These are phyloP conservation scores for Asteroscopus sphinx DNA, from an alignment of 2,888 invertebrate genomes.

Conservation along the genomic window DNA sequence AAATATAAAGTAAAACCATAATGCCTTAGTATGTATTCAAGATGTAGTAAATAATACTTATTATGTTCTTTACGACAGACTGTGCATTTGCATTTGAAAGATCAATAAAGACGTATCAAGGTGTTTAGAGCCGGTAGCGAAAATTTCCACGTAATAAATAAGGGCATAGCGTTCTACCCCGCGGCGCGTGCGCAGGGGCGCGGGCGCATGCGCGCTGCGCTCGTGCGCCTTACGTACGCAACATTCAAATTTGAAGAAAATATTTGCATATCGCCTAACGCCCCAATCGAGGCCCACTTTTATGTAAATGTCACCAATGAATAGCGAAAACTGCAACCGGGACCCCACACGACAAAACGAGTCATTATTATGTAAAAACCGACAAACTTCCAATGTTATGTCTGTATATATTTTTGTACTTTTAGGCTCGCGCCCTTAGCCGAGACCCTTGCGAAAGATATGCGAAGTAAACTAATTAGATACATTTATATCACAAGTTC, in stretches of 20 bases:
- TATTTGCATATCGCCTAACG: slow-evolving; percentile 89
- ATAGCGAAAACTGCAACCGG: slow-evolving; percentile 84
- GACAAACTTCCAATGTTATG: slow-evolving; percentile 83
- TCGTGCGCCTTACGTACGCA: slow-evolving; percentile 68
- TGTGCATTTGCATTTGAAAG: slow-evolving; percentile 84
- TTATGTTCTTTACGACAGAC: slow-evolving; percentile 66
- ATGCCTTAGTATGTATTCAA: slow-evolving; percentile 57
- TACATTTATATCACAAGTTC: slow-evolving; percentile 89
- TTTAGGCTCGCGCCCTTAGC: slow-evolving; percentile 67
- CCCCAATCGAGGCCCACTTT: slow-evolving; percentile 82
- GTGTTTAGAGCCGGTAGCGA: slow-evolving; percentile 71
- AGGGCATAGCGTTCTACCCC: slow-evolving; percentile 74
- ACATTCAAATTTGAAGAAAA: slow-evolving; percentile 84
- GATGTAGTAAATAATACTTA: slow-evolving; percentile 69
- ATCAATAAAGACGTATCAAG: slow-evolving; percentile 76
- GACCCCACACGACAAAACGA: slow-evolving; percentile 81
- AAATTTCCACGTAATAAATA: slow-evolving; percentile 80
- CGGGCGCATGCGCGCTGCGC: slow-evolving; percentile 67
- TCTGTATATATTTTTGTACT: slow-evolving; percentile 87
- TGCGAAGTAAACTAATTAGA: slow-evolving; percentile 83
- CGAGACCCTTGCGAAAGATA: slow-evolving; percentile 73
- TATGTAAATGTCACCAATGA: slow-evolving; percentile 83
- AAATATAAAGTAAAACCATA: slow-evolving; percentile 60
- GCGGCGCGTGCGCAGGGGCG: slow-evolving; percentile 79
- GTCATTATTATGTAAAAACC: slow-evolving; percentile 82